Percentiles rank a stretch among this genome's conserved stretches.
These are phyloP conservation scores for Dreissena polymorpha DNA, from an alignment of 1,140 invertebrate species.

Conservation along the genomic window DNA sequence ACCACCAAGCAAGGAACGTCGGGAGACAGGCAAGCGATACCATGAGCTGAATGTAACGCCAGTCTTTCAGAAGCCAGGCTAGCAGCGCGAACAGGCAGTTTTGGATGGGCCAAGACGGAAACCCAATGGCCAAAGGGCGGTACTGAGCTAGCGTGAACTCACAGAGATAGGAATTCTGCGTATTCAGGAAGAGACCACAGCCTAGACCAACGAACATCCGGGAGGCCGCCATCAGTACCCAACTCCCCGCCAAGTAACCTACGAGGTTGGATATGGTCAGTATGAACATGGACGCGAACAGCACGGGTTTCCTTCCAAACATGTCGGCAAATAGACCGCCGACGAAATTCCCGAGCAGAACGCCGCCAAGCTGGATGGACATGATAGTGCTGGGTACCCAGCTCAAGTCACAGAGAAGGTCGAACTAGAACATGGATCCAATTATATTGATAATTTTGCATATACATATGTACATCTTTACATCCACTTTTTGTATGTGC, in stretches of 20 bases:
- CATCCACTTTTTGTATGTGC: no score
- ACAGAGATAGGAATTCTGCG: conserved; percentile 13
- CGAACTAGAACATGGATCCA: conserved; percentile 47
- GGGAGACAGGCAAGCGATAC: conserved; percentile 11
- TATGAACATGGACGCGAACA: conserved; percentile 33
- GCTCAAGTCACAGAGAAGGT: conserved; percentile 55
- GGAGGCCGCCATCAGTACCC: conserved; percentile 52
- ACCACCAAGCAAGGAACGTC: conserved; percentile 42
- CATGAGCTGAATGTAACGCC: conserved; percentile 54
- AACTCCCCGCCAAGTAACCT: conserved; percentile 31
- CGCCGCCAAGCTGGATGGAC: conserved; percentile 56
- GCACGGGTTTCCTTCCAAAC: conserved; percentile 44
- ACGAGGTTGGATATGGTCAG: conserved; percentile 36
- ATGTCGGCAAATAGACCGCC: conserved; percentile 47
- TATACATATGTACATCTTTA: no score
- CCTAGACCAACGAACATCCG: conserved; percentile 57
- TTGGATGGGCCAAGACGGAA: conserved; percentile 42
- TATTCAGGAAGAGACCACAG: conserved; percentile 17
- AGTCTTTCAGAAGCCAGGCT: conserved; percentile 53
- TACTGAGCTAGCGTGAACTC: conserved; percentile 46
- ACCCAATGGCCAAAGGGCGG: conserved; percentile 37
- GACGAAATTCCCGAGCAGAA: conserved; percentile 50
- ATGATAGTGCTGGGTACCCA: conserved; percentile 50
- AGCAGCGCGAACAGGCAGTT: conserved; percentile 32
- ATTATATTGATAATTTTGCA: no score